Evolutionary conservation across 2,888 invertebrate species (phyloP).

Genomic region (Tetragnatha montana): DNA sequence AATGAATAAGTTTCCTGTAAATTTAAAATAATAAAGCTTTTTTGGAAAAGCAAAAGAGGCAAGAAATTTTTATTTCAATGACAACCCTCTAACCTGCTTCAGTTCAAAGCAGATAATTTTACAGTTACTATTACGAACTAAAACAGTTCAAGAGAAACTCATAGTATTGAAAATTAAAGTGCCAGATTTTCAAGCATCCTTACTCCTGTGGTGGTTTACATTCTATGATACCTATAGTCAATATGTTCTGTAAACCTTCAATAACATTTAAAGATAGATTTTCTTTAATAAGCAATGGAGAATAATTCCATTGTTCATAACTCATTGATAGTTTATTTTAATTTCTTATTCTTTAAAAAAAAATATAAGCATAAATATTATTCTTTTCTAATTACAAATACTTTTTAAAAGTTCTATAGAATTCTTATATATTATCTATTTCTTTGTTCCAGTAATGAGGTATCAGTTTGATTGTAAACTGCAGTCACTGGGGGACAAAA

Average conservation of each 20-base stretch:
- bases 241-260: too few species aligned
- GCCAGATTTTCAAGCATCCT: conserved; percentile 69
- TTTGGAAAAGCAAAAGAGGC: not conserved
- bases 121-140: conserved; percentile 16
- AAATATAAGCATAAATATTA: too few species aligned
- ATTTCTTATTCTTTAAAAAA: too few species aligned
- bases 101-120: conserved; percentile 23
- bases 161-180: conserved; percentile 61
- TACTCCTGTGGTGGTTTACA: conserved; percentile 67
- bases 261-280: too few species aligned
- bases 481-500: conserved; percentile 66
- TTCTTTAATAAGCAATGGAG: too few species aligned
- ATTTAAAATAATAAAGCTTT: too few species aligned
- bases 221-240: conserved; percentile 23
- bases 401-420: not conserved
- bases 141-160: conserved; percentile 26
- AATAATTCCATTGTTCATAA: too few species aligned
- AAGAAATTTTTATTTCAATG: not conserved
- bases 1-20: too few species aligned
- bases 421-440: not conserved
- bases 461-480: conserved; percentile 39
- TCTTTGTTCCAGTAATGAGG: not conserved
- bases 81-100: conserved; percentile 48
- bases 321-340: too few species aligned
- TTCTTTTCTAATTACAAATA: not conserved